Percentiles rank a stretch among this genome's conserved stretches.
Conservation (phyloP, 2,888 invertebrate species). For the Chrysolina haemoptera region DNA sequence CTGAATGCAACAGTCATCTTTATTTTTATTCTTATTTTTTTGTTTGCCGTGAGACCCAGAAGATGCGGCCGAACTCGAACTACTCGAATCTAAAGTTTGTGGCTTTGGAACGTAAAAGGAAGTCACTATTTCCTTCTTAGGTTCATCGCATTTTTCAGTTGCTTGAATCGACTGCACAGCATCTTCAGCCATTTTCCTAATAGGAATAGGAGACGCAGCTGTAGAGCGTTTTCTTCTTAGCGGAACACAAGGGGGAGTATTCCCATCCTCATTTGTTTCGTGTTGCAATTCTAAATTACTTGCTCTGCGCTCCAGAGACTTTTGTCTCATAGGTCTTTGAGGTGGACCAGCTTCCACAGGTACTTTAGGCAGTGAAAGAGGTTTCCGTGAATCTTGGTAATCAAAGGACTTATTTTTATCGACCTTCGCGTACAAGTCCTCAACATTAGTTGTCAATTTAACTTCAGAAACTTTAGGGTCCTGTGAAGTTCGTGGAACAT, state of each 20-base stretch:
- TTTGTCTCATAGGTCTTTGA: slow-evolving; percentile 59
- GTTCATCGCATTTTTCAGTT: slow-evolving; percentile 46
- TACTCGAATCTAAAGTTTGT: slow-evolving; percentile 47
- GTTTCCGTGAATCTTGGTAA: neutral
- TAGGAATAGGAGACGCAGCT: slow-evolving; percentile 56
- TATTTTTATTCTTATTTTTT: slow-evolving; percentile 43
- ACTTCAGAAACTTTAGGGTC: neutral
- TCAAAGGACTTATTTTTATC: slow-evolving; percentile 38
- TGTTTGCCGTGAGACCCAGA: slow-evolving; percentile 38
- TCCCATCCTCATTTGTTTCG: neutral
- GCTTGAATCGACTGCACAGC: slow-evolving; percentile 30
- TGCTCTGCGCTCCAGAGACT: slow-evolving; percentile 61
- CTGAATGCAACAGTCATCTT: slow-evolving; percentile 62
- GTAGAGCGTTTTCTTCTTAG: slow-evolving; percentile 52
- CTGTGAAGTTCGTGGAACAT: neutral
- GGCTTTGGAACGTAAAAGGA: slow-evolving; percentile 55
- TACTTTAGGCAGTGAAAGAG: neutral
- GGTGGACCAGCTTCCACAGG: slow-evolving; percentile 41
- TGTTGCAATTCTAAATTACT: slow-evolving; percentile 5
- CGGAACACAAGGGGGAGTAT: slow-evolving; percentile 53
- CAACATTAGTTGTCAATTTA: neutral
- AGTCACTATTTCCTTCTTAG: slow-evolving; percentile 56
- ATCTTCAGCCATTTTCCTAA: slow-evolving; percentile 1
- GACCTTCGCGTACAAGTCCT: slow-evolving; percentile 55
- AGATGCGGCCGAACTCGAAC: slow-evolving; percentile 23